phyloP scores from a whole-genome alignment of 2,113 vertebrate species.

The Rhinoderma darwinii region DNA sequence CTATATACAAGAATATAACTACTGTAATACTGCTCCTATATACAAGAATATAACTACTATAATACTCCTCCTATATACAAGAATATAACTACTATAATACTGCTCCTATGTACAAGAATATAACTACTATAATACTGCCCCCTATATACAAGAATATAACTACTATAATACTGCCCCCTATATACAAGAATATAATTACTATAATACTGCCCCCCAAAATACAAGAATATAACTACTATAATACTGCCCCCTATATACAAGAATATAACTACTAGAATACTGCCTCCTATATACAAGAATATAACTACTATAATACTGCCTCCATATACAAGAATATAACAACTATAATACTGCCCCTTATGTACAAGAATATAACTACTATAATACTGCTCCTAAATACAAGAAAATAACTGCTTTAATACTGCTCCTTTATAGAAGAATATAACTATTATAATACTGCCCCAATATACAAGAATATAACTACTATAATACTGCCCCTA shows the following conservation, averaged over 20 bases:
- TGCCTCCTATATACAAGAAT: neutral
- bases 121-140: too few species aligned
- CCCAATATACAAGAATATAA: too few species aligned
- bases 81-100: too few species aligned
- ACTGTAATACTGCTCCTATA: too few species aligned
- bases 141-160: conserved; percentile 2
- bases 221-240: conserved; percentile 1
- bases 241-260: neutral
- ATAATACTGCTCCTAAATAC: neutral
- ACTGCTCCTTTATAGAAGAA: too few species aligned
- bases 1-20: too few species aligned
- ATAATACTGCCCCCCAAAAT: neutral
- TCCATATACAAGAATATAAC: neutral
- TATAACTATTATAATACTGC: too few species aligned
- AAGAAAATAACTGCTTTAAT: too few species aligned
- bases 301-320: neutral
- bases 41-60: too few species aligned
- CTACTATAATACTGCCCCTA: too few species aligned
- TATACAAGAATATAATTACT: neutral
- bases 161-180: neutral
- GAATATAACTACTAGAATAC: conserved; percentile 4
- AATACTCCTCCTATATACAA: too few species aligned
- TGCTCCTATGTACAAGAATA: too few species aligned
- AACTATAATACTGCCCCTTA: neutral
- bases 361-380: conserved; percentile 4